Evolutionary conservation across 2,888 invertebrate genomes (phyloP).

Genomic region (Congeria kusceri): DNA sequence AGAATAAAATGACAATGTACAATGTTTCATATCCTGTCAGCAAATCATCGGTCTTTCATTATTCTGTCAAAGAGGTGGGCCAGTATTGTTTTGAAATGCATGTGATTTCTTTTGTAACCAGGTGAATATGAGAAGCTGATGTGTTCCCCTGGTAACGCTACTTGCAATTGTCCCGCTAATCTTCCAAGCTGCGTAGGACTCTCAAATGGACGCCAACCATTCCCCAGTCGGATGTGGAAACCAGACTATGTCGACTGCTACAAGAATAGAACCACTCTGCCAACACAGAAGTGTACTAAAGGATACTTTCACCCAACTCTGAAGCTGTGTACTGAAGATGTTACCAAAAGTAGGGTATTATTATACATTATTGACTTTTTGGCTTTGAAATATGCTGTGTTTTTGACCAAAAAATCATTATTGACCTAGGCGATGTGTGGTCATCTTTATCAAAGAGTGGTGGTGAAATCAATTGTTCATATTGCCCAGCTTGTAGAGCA

Average conservation of each 20-base stretch:
- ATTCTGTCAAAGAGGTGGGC: too few relatives aligned
- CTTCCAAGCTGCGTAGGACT: conserved; percentile 64
- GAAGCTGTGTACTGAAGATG: conserved; percentile 41
- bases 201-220: conserved; percentile 56
- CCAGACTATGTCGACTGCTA: conserved; percentile 52
- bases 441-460: too few relatives aligned
- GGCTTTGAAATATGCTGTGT: too few relatives aligned
- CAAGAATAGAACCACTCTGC: conserved; percentile 51
- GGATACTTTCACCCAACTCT: conserved; percentile 48
- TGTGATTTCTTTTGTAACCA: conserved; percentile 9
- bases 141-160: conserved; percentile 44
- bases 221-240: conserved; percentile 60
- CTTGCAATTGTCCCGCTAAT: conserved; percentile 61
- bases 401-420: too few relatives aligned
- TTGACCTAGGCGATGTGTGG: too few relatives aligned
- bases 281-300: conserved; percentile 31
- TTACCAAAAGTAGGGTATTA: conserved; percentile 27
- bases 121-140: conserved; percentile 63
- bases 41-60: too few relatives aligned
- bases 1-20: too few relatives aligned
- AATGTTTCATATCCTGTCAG: too few relatives aligned
- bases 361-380: too few relatives aligned
- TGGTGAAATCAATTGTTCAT: too few relatives aligned
- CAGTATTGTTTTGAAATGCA: background rate
- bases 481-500: too few relatives aligned